These are phyloP conservation scores for Ianthella basta DNA, from an alignment of 37 sponge, comb jelly and placozoan genomes.

Conservation along the genomic window DNA sequence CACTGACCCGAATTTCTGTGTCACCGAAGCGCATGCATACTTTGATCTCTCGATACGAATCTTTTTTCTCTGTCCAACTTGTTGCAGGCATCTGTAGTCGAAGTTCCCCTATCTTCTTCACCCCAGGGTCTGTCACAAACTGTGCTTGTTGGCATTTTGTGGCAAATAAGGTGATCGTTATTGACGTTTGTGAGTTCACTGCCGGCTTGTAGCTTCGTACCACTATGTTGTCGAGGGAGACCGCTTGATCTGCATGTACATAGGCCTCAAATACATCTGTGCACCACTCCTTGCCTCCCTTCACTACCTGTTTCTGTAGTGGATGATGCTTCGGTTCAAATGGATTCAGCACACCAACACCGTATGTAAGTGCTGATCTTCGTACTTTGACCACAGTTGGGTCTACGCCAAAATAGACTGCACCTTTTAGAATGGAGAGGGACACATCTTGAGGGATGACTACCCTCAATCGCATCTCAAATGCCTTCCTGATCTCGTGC, in stretches of 20 bases:
- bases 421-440: constrained; percentile 83
- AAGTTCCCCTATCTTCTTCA: constrained; percentile 68
- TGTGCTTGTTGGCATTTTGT: constrained; percentile 50
- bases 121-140: constrained; percentile 79
- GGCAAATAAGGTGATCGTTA: constrained; percentile 73
- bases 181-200: constrained; percentile 38
- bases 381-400: constrained; percentile 70
- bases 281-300: constrained; percentile 79
- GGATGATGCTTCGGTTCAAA: constrained; percentile 75
- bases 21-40: constrained; percentile 80
- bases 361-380: constrained; percentile 82
- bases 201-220: constrained; percentile 78
- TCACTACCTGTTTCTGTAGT: constrained; percentile 63
- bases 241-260: constrained; percentile 73
- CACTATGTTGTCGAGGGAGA: constrained; percentile 63
- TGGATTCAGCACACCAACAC: constrained; percentile 77
- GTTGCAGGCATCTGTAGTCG: constrained; percentile 61
- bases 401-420: constrained; percentile 84
- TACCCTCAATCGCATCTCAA: constrained; percentile 48
- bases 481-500: constrained; percentile 52
- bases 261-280: constrained; percentile 83
- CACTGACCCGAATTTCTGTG: constrained; percentile 70
- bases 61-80: not conserved
- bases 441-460: constrained; percentile 85
- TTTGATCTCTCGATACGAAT: constrained; percentile 44